These are phyloP conservation scores for Eurois occulta DNA, from an alignment of 2,888 invertebrate species.

Conservation along the genomic window DNA sequence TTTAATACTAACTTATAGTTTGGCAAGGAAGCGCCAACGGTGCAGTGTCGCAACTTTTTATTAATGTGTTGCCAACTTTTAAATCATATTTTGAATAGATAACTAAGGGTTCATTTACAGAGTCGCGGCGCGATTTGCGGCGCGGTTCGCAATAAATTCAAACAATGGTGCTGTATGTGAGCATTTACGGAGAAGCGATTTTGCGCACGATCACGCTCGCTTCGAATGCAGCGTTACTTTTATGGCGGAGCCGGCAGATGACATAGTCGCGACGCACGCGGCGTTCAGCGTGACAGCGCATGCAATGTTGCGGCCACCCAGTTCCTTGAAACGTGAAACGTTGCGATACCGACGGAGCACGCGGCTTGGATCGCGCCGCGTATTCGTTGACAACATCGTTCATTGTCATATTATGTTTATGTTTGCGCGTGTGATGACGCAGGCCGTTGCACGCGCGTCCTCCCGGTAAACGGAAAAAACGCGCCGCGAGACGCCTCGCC, in stretches of 20 bases:
- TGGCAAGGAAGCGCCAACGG: slow-evolving; percentile 19
- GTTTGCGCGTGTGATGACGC: too few relatives aligned
- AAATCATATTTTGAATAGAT: not conserved
- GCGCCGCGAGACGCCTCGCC: too few relatives aligned
- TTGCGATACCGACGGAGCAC: not conserved
- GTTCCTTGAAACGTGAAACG: not conserved
- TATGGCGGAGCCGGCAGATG: not conserved
- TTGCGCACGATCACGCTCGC: too few relatives aligned
- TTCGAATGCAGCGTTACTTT: not conserved
- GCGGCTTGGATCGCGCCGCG: not conserved
- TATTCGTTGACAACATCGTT: not conserved
- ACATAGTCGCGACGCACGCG: too few relatives aligned
- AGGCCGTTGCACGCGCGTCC: too few relatives aligned
- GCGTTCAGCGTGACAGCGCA: not conserved
- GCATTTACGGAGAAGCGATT: not conserved
- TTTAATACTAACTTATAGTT: slow-evolving; percentile 31
- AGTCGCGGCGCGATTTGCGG: not conserved
- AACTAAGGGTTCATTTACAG: not conserved
- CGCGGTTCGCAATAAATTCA: not conserved
- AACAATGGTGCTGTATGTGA: not conserved
- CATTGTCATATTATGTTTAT: too few relatives aligned
- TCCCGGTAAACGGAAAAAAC: too few relatives aligned
- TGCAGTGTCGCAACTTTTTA: slow-evolving; percentile 23
- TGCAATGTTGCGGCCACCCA: not conserved
- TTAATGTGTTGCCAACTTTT: slow-evolving; percentile 34